Percentiles rank a stretch among this genome's conserved stretches.
Conservation (phyloP, 2,797 vertebrate species). For the Gadopsis marmoratus region DNA sequence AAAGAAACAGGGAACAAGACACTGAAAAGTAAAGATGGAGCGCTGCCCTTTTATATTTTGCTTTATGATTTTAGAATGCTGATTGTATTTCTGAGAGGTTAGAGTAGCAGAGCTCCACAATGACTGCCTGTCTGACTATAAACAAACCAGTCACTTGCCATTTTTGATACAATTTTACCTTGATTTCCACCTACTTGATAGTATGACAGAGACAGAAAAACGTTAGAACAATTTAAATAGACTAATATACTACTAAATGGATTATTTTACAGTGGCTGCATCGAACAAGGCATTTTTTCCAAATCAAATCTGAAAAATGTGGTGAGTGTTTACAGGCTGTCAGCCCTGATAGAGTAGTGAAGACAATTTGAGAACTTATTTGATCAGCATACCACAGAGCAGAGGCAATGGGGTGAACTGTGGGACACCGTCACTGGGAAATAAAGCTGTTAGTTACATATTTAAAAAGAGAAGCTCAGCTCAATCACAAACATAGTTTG, state of each 20-base stretch:
- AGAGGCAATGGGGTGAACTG: background rate
- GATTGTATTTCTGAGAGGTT: background rate
- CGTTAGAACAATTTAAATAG: background rate
- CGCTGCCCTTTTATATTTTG: background rate
- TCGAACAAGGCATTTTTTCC: background rate
- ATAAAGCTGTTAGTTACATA: background rate
- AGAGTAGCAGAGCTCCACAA: background rate
- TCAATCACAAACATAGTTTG: slow-evolving; percentile 5
- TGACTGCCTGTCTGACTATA: background rate
- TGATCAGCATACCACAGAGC: slow-evolving; percentile 1
- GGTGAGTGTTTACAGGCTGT: background rate
- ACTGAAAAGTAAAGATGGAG: background rate
- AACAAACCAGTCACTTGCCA: background rate
- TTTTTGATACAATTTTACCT: background rate
- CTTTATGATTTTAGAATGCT: background rate
- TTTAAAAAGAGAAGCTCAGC: background rate
- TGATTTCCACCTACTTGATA: background rate
- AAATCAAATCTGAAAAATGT: slow-evolving; percentile 3
- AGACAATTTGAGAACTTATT: background rate
- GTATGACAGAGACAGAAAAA: background rate
- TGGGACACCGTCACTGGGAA: background rate
- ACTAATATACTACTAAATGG: no score
- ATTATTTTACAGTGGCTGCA: background rate
- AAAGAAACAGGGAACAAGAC: background rate
- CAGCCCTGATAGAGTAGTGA: background rate